Percentiles rank a stretch among this genome's conserved stretches.
These are phyloP conservation scores for Luperina nickerlii DNA, from an alignment of 2,888 invertebrate species.

Conservation along the genomic window DNA sequence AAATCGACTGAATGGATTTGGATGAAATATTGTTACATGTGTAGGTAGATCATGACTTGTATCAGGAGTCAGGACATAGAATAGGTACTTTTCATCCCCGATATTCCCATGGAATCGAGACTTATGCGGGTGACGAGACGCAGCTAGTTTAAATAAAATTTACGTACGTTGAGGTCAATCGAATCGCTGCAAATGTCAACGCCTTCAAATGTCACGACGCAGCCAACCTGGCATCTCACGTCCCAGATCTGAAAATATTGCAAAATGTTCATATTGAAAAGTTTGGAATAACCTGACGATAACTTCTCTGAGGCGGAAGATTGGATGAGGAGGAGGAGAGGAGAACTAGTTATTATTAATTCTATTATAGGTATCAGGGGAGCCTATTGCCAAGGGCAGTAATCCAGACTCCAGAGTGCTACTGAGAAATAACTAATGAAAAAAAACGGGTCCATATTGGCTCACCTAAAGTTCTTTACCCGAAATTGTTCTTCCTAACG, in stretches of 20 bases:
- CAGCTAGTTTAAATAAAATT: neutral
- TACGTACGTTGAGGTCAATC: slow-evolving; percentile 89
- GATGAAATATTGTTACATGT: no score
- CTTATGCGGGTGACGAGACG: neutral
- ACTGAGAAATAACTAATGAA: neutral
- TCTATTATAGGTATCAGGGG: neutral
- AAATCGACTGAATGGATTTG: no score
- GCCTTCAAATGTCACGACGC: slow-evolving; percentile 89
- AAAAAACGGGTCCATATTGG: no score
- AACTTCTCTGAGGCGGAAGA: neutral
- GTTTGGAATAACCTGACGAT: neutral
- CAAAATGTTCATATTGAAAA: slow-evolving; percentile 28
- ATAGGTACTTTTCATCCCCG: neutral
- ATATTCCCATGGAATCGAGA: neutral
- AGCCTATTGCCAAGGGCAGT: neutral
- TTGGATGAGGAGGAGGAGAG: no score
- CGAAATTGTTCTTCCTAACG: no score
- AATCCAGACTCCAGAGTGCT: neutral
- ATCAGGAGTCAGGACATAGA: neutral
- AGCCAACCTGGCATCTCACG: slow-evolving; percentile 86
- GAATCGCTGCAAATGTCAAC: slow-evolving; percentile 90
- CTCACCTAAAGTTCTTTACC: no score
- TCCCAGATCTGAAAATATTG: slow-evolving; percentile 90
- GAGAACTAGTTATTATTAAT: neutral
- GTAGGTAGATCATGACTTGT: no score